Evolutionary conservation across 2,888 invertebrate genomes (phyloP).

Genomic region (Notocelia uddmanniana): DNA sequence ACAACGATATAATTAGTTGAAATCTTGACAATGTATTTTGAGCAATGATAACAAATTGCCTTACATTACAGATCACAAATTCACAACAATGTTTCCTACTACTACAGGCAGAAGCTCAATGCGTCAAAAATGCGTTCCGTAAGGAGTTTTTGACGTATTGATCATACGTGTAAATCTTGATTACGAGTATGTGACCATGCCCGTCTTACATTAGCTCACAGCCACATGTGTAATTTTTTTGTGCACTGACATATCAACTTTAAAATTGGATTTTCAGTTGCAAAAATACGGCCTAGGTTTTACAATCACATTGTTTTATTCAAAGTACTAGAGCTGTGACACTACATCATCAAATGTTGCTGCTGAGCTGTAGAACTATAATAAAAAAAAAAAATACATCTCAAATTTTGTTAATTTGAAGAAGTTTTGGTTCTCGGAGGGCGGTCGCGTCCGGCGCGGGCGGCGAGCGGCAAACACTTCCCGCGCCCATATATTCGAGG

Average conservation of each 20-base stretch:
- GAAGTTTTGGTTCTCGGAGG: conserved; percentile 24
- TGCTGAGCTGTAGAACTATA: too few relatives aligned
- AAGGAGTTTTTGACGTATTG: too few relatives aligned
- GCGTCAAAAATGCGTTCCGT: too few relatives aligned
- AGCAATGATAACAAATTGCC: not conserved
- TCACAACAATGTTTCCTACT: too few relatives aligned
- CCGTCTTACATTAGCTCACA: not conserved
- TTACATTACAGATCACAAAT: too few relatives aligned
- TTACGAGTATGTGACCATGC: too few relatives aligned
- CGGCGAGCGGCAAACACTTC: conserved; percentile 48
- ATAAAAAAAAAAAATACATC: too few relatives aligned
- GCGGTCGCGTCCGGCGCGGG: conserved; percentile 46
- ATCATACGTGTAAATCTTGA: too few relatives aligned
- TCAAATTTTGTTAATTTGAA: not conserved
- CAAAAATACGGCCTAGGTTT: not conserved
- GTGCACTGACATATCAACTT: not conserved
- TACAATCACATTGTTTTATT: not conserved
- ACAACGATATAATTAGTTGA: conserved; percentile 2
- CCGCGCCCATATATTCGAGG: conserved; percentile 70
- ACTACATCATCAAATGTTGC: too few relatives aligned
- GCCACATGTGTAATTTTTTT: too few relatives aligned
- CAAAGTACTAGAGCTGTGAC: not conserved
- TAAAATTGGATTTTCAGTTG: not conserved
- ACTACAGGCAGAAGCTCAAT: too few relatives aligned
- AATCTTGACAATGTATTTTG: not conserved